Conservation (phyloP, 2,888 invertebrate species). For the Baccha elongata region DNA sequence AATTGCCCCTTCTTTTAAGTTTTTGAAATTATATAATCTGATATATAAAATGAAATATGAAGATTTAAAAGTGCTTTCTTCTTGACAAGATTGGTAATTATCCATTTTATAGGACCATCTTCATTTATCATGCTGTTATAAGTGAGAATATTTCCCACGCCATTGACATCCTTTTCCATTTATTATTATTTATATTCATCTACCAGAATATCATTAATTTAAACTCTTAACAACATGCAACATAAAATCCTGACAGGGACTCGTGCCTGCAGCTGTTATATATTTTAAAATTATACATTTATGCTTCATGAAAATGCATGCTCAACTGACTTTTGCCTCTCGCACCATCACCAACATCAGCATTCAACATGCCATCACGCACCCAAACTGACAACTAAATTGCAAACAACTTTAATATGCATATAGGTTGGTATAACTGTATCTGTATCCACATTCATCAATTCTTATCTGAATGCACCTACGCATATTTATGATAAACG, state of each 20-base stretch:
- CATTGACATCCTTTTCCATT: constrained; percentile 11
- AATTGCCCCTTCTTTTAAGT: too few relatives aligned
- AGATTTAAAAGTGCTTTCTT: too few relatives aligned
- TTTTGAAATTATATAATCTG: too few relatives aligned
- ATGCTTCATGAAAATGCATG: constrained; percentile 26
- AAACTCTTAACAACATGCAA: too few relatives aligned
- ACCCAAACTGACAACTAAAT: constrained; percentile 22
- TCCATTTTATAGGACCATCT: constrained; percentile 13
- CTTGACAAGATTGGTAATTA: constrained; percentile 9
- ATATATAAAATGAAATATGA: too few relatives aligned
- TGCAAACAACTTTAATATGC: not conserved
- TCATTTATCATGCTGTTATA: too few relatives aligned
- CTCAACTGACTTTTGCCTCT: constrained; percentile 19
- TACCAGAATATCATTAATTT: constrained; percentile 26
- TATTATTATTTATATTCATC: not conserved
- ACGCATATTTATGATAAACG: not conserved
- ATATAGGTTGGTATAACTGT: too few relatives aligned
- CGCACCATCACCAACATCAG: too few relatives aligned
- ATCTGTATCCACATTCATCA: too few relatives aligned
- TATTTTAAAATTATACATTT: constrained; percentile 27
- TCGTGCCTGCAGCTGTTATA: constrained; percentile 16
- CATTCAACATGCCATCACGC: constrained; percentile 1
- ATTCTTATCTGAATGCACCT: not conserved
- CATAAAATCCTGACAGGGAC: too few relatives aligned
- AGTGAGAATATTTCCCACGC: constrained; percentile 3